Evolutionary conservation across 2,797 vertebrate species (phyloP).

Genomic region (Ptychobarbus kaznakovi): DNA sequence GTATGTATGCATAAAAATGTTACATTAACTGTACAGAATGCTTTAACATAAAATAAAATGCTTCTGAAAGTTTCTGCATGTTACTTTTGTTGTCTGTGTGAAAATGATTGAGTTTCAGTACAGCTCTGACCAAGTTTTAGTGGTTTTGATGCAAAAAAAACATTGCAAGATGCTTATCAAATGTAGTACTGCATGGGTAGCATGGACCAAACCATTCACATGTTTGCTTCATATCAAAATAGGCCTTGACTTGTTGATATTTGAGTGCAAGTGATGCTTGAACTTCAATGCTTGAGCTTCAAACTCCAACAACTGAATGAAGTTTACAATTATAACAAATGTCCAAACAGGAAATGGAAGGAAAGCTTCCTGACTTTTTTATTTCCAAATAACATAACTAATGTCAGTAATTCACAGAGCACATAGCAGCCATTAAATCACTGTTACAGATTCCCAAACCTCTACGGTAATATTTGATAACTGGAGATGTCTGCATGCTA

Average conservation of each 20-base stretch:
- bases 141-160: background rate
- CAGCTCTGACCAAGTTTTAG: background rate
- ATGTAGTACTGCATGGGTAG: background rate
- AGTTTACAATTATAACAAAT: background rate
- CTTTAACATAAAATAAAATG: constrained; percentile 14
- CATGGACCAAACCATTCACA: background rate
- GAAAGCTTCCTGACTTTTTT: background rate
- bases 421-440: background rate
- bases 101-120: background rate
- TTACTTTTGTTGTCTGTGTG: background rate
- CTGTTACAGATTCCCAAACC: background rate
- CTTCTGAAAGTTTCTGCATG: background rate
- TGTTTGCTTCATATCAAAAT: background rate
- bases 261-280: background rate
- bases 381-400: background rate
- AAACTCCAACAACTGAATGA: background rate
- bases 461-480: background rate
- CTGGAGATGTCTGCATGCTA: background rate
- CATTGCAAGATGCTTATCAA: background rate
- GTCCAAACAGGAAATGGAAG: background rate
- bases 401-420: background rate
- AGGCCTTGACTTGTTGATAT: too few species aligned
- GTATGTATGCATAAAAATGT: background rate
- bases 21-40: background rate
- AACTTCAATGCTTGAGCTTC: background rate